Conservation (phyloP, 2,888 invertebrate species). For the Plebejus melissa region DNA sequence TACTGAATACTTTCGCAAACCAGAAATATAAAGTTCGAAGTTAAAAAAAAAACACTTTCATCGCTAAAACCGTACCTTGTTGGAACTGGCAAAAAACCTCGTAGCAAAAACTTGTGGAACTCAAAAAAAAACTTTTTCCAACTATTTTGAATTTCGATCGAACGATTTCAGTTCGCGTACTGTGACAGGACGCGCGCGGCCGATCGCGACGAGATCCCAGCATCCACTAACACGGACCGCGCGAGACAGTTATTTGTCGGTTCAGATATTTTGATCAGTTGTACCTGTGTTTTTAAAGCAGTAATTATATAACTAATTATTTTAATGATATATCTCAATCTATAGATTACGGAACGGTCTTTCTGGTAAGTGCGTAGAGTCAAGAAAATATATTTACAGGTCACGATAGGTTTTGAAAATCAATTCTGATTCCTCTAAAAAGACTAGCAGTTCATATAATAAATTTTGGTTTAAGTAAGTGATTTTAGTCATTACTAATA, state of each 20-base stretch:
- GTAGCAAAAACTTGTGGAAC: not conserved
- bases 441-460: too few species aligned
- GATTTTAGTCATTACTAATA: too few species aligned
- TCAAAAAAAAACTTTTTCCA: not conserved
- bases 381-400: too few species aligned
- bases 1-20: too few species aligned
- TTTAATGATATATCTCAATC: too few species aligned
- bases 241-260: slow-evolving; percentile 5
- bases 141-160: not conserved
- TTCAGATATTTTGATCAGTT: not conserved
- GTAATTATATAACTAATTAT: too few species aligned
- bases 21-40: not conserved
- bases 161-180: not conserved
- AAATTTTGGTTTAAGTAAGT: too few species aligned
- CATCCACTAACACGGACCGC: slow-evolving; percentile 50
- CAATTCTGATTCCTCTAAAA: too few species aligned
- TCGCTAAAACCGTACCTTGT: not conserved
- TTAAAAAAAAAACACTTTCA: not conserved
- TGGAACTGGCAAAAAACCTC: not conserved
- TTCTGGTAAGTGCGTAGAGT: too few species aligned
- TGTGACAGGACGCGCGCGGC: slow-evolving; percentile 29
- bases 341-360: too few species aligned
- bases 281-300: not conserved
- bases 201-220: slow-evolving; percentile 48
- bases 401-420: too few species aligned